Evolutionary conservation across 2,113 vertebrate genomes (phyloP), one percentile per base, ranked within the genome.

Genomic region (Enhydra lutris): DNA sequence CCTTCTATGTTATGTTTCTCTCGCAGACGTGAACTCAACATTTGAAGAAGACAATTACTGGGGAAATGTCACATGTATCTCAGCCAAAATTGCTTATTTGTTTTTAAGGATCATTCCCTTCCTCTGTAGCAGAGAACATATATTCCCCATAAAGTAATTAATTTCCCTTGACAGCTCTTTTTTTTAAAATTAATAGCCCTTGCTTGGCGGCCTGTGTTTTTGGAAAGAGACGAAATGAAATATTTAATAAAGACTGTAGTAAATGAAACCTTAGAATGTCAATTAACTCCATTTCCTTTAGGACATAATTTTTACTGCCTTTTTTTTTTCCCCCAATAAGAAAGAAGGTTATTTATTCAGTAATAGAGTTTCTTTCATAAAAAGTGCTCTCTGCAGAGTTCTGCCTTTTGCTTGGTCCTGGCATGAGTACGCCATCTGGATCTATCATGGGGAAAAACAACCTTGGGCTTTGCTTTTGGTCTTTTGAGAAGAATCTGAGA

Each of bases 261-360:
- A 90, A 94, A 88, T 45, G 94, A 98, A 97, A 94, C 84, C 87
- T 89, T 78, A 92, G 94, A 93, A 94, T 95, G 71, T 94, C 94
- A 94, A 14, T 96, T 96, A 97, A 65, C 50, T 95, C 94, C n/a
- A 97, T 96, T 97, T 95, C 89, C 91, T 97, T 67, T 91, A 93
- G 88, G 93, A 91, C 42, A n/a, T 96, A 94, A 95, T 67, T 97
- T 96, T 95, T 65, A 87, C 80, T 95, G 89, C 39, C 50, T 84
- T 67, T 78, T 73, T 74, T 42, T 65, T 65, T 84, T 67, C n/a
- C n/a, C n/a, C 79, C 59, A 94, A 65, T n/a, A 67, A 92, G 88
- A 69, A 31, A 90, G 81, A 76, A 86, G 39, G 73, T 92, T 95
- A 89, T 95, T 95, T 95, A 80, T 69, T 95, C 86, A 50, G 79